Conservation (phyloP, 2,797 vertebrate genomes). For the Chelmon rostratus region DNA sequence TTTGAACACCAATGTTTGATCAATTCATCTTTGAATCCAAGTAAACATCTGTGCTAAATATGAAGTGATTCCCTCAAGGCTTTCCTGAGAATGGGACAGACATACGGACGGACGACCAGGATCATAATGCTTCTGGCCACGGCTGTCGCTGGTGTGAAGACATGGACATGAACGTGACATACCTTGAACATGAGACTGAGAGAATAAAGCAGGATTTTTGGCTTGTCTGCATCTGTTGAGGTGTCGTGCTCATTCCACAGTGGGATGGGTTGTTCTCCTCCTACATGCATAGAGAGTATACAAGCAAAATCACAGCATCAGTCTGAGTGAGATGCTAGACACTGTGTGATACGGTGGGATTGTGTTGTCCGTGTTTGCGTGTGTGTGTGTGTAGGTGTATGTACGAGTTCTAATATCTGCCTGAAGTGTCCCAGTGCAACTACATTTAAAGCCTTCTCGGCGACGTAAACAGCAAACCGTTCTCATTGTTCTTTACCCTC, state of each 20-base stretch:
- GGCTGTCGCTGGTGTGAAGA: too few relatives aligned
- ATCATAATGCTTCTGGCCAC: neutral
- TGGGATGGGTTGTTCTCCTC: constrained; percentile 98
- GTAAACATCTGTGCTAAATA: too few relatives aligned
- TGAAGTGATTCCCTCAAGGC: too few relatives aligned
- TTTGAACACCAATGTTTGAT: too few relatives aligned
- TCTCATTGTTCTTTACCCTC: constrained; percentile 30
- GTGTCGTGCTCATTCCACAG: constrained; percentile 99
- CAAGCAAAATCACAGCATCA: constrained; percentile 14
- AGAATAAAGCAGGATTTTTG: constrained; percentile 98
- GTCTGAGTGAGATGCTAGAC: neutral
- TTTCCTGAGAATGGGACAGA: too few relatives aligned
- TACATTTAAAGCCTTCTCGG: constrained; percentile 1
- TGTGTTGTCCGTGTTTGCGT: neutral
- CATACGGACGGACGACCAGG: too few relatives aligned
- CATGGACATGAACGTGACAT: constrained; percentile 19
- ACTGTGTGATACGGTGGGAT: neutral
- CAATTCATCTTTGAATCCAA: too few relatives aligned
- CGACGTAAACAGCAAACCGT: neutral
- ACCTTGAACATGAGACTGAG: constrained; percentile 98
- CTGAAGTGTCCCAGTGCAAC: constrained; percentile 8
- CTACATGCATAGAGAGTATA: constrained; percentile 74
- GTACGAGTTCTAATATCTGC: constrained; percentile 1
- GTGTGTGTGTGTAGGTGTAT: neutral
- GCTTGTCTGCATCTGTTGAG: constrained; percentile 95